Percentiles rank a stretch among this genome's conserved stretches.
phyloP scores from a whole-genome alignment of 1,140 invertebrate species.

The Glossosoma conforme region DNA sequence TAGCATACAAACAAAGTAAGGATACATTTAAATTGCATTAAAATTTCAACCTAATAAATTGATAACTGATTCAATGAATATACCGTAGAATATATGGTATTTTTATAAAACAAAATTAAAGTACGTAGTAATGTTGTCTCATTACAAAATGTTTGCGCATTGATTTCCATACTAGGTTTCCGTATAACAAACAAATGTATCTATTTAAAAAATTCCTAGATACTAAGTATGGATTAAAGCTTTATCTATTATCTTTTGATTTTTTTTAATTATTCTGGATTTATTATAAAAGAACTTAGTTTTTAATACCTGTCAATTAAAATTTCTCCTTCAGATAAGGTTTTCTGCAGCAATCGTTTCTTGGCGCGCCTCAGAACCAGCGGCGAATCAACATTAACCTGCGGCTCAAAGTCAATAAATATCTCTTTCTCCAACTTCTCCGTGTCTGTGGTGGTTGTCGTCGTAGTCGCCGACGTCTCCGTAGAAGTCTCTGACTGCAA shows the following conservation, averaged over 20 bases:
- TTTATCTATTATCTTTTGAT: not conserved
- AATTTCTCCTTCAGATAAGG: constrained; percentile 75
- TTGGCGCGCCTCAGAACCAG: constrained; percentile 47
- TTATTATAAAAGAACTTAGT: no score
- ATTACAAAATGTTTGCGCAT: no score
- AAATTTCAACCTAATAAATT: no score
- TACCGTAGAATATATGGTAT: no score
- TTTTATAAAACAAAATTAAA: not conserved
- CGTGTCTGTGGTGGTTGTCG: constrained; percentile 48
- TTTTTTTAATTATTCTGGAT: not conserved
- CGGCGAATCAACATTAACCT: constrained; percentile 57
- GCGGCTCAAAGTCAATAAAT: constrained; percentile 80
- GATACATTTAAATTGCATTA: no score
- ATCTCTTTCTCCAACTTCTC: constrained; percentile 72
- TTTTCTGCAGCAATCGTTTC: constrained; percentile 67
- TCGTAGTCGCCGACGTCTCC: constrained; percentile 44
- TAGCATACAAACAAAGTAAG: no score
- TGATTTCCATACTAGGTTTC: no score
- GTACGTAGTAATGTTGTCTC: not conserved
- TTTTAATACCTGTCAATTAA: constrained; percentile 55
- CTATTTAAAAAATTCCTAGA: not conserved
- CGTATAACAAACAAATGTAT: not conserved
- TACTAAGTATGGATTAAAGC: not conserved
- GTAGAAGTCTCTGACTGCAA: constrained; percentile 50
- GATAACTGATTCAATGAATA: no score